Evolutionary conservation across 2,113 vertebrate species (phyloP).

Genomic region (Scortum barcoo): DNA sequence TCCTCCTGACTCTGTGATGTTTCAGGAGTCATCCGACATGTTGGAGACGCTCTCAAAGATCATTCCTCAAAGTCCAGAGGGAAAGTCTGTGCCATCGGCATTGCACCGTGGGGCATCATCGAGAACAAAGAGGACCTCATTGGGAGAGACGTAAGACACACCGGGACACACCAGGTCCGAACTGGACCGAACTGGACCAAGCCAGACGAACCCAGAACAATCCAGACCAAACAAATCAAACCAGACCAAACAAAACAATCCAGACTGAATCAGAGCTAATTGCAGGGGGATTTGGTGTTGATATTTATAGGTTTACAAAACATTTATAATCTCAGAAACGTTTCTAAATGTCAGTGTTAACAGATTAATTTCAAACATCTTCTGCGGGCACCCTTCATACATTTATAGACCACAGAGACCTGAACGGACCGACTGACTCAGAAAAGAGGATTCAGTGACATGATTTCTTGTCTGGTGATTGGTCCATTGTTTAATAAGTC

Average conservation of each 20-base stretch:
- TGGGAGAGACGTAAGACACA: slow-evolving; percentile 92
- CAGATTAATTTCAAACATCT: too few relatives aligned
- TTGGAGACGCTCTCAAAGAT: slow-evolving; percentile 97
- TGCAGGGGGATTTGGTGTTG: too few relatives aligned
- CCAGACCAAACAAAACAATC: background rate
- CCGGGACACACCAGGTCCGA: too few relatives aligned
- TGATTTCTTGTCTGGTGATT: too few relatives aligned
- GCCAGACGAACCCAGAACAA: background rate
- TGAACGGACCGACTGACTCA: too few relatives aligned
- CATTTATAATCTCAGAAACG: too few relatives aligned
- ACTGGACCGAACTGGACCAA: background rate
- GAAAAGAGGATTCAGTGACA: too few relatives aligned
- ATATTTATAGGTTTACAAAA: too few relatives aligned
- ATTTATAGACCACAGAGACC: too few relatives aligned
- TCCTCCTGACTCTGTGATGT: background rate
- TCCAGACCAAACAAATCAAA: background rate
- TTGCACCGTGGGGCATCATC: slow-evolving; percentile 97
- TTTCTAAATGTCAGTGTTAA: too few relatives aligned
- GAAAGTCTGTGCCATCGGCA: slow-evolving; percentile 94
- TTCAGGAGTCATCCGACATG: slow-evolving; percentile 95
- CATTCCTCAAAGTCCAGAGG: slow-evolving; percentile 98
- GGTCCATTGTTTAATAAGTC: background rate
- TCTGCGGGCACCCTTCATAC: too few relatives aligned
- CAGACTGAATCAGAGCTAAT: too few relatives aligned
- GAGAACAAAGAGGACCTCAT: slow-evolving; percentile 96